Percentiles rank a stretch among this genome's conserved stretches.
Conservation (phyloP, 2,113 vertebrate genomes). For the Pelvicachromis taeniatus region DNA sequence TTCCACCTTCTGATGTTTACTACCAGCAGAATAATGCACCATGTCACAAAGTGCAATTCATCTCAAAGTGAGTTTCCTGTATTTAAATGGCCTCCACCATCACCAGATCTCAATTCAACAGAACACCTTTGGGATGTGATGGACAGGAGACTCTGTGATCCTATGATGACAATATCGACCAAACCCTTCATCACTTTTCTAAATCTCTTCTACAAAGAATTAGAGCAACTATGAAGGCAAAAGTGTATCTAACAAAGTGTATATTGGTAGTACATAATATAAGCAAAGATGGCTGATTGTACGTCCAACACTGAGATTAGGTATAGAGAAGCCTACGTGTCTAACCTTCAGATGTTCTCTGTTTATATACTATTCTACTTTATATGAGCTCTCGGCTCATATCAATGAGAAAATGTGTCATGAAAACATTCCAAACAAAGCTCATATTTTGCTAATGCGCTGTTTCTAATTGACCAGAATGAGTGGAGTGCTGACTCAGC, state of each 20-base stretch:
- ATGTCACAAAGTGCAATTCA: background rate
- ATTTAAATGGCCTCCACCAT: background rate
- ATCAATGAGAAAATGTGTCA: background rate
- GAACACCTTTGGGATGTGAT: background rate
- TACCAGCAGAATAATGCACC: background rate
- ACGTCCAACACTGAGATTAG: background rate
- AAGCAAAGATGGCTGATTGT: background rate
- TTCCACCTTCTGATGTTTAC: background rate
- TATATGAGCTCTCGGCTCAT: background rate
- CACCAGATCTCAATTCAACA: background rate
- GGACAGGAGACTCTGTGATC: background rate
- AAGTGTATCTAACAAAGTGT: background rate
- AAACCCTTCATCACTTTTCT: background rate
- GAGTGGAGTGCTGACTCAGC: conserved; percentile 47
- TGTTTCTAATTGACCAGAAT: conserved; percentile 43
- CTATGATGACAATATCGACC: no score
- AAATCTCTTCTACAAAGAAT: background rate
- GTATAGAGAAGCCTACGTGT: background rate
- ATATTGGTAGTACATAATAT: background rate
- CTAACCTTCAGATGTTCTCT: background rate
- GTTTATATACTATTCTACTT: background rate
- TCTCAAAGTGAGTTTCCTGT: background rate
- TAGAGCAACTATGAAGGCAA: background rate
- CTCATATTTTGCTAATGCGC: conserved; percentile 38
- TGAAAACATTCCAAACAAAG: conserved; percentile 22